Evolutionary conservation across 2,888 invertebrate species (phyloP), one percentile per base, ranked within the genome.

Genomic region (Plusia festucae): DNA sequence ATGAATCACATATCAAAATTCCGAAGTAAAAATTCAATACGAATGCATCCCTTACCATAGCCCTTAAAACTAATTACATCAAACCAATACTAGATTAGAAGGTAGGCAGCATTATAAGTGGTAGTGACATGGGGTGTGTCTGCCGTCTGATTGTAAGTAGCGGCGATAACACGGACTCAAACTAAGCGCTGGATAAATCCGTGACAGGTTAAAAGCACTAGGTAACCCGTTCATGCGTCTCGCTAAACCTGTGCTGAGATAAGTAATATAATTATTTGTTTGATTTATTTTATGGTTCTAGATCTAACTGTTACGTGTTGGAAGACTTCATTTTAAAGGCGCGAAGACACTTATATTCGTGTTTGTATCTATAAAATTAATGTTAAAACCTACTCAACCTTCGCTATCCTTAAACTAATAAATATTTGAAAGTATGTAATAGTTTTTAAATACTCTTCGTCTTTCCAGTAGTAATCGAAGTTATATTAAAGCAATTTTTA

Each of bases 131-230:
- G 3, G 53, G 56, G 57, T 58, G 76, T 74, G 73, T 71, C 63
- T 60, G 63, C 51, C 40, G 56, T 58, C 58, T 46, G 16, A 30
- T 3, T 34, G 40, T 55, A 53, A 70, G 59, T 62, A 68, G 72
- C 60, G 1, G 18, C 9, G 73, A 76, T 76, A 76, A 60, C 34
- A 27, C 57, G 24, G 76, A 52, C 76, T 55, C 53, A 51, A 67
- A 63, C 73, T 64, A 63, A 67, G 63, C 46, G 32, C 61, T 40
- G 72, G 72, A 68, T 72, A 72, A 60, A 67, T 34, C 49, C n/a
- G 40, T 76, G 73, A 72, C 73, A 74, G 76, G 68, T 64, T 74
- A 76, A 74, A 76, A 74, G 73, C 76, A 34, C 62, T 22, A 40
- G 67, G 30, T 46, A 75, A 73, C 76, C 53, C 58, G 73, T 74